Evolutionary conservation across 2,888 invertebrate genomes (phyloP).

Genomic region (Molorchus minor): DNA sequence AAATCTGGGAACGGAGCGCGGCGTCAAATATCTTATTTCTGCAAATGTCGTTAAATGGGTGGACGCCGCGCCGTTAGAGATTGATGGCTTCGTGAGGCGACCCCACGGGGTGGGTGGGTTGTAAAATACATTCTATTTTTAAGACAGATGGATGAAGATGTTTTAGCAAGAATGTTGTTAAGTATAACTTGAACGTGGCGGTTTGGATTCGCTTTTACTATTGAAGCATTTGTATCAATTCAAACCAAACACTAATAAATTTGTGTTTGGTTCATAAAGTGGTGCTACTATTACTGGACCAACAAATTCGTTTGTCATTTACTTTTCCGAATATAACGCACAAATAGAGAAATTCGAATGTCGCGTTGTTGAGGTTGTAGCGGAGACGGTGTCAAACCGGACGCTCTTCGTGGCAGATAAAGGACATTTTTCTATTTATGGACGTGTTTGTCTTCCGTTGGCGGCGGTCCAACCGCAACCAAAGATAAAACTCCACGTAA

Average conservation of each 20-base stretch:
- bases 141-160: conserved; percentile 2
- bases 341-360: too few species aligned
- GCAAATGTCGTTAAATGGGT: conserved; percentile 29
- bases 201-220: too few species aligned
- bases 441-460: conserved; percentile 56
- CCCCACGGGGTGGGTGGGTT: too few species aligned
- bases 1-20: conserved; percentile 49
- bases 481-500: conserved; percentile 41
- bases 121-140: too few species aligned
- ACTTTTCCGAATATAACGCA: not conserved
- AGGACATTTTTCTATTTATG: conserved; percentile 56
- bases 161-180: not conserved
- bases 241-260: too few species aligned
- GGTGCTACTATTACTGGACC: too few species aligned
- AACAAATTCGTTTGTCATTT: too few species aligned
- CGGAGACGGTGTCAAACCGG: conserved; percentile 49
- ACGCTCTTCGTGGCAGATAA: conserved; percentile 53
- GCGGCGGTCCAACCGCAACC: conserved; percentile 51
- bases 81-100: conserved; percentile 24
- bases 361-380: too few species aligned
- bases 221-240: too few species aligned
- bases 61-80: conserved; percentile 13
- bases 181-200: too few species aligned
- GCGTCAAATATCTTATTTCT: conserved; percentile 43
- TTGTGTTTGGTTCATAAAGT: too few species aligned